Conservation (phyloP, 2,888 invertebrate genomes). For the Nomada fabriciana region DNA sequence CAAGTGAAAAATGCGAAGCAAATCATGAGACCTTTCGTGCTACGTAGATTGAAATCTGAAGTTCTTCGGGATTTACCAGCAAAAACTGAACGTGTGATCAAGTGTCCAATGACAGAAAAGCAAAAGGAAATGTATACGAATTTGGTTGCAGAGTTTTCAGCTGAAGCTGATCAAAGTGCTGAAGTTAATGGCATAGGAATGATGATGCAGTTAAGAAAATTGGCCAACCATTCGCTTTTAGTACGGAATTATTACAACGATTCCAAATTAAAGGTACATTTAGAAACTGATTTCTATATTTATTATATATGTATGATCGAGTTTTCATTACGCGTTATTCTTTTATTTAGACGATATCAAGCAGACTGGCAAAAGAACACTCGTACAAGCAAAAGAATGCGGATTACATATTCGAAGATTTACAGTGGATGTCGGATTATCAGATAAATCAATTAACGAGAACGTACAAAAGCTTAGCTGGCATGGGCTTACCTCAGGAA, state of each 20-base stretch:
- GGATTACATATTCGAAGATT: constrained; percentile 93
- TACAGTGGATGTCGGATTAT: constrained; percentile 95
- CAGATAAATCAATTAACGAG: constrained; percentile 93
- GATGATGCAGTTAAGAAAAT: constrained; percentile 97
- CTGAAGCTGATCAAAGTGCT: constrained; percentile 75
- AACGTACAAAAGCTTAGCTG: constrained; percentile 88
- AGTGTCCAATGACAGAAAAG: constrained; percentile 88
- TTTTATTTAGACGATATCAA: constrained; percentile 87
- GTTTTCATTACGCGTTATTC: not conserved
- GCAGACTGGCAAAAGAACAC: constrained; percentile 88
- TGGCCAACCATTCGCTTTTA: constrained; percentile 97
- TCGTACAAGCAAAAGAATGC: constrained; percentile 91
- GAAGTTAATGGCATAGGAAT: constrained; percentile 85
- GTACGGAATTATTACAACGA: constrained; percentile 91
- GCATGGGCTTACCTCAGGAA: constrained; percentile 88
- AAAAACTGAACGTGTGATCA: constrained; percentile 90
- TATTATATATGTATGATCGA: not conserved
- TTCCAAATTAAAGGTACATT: constrained; percentile 84
- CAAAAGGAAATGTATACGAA: constrained; percentile 92
- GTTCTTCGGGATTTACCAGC: constrained; percentile 94
- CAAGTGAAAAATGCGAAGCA: constrained; percentile 96
- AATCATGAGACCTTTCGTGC: constrained; percentile 98
- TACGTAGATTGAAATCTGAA: constrained; percentile 94
- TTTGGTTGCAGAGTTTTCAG: constrained; percentile 86
- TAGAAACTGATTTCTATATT: not conserved